phyloP scores from a whole-genome alignment of 2,888 invertebrate genomes.

The Brachypalpus laphriformis region DNA sequence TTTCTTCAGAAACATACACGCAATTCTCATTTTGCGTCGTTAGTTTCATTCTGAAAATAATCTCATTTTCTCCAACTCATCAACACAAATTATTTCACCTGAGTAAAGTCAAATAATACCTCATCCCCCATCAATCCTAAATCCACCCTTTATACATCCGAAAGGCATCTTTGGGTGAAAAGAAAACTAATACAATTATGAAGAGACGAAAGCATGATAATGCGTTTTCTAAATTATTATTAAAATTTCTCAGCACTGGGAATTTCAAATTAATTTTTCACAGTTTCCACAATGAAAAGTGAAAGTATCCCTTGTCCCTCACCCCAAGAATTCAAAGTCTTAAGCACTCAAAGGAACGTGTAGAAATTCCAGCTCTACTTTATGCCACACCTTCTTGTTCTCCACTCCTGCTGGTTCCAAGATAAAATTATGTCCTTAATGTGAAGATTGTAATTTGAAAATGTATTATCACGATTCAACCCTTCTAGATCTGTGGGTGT shows the following conservation, averaged over 20 bases:
- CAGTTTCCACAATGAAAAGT: constrained; percentile 55
- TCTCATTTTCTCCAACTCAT: constrained; percentile 57
- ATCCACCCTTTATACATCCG: neutral
- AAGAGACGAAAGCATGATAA: constrained; percentile 65
- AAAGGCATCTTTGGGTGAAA: neutral
- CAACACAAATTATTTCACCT: constrained; percentile 65
- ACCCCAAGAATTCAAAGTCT: neutral
- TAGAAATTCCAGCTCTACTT: constrained; percentile 55
- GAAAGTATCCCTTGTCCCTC: constrained; percentile 28
- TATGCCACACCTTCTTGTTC: constrained; percentile 55
- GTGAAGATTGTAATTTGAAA: constrained; percentile 82
- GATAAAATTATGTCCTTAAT: constrained; percentile 82
- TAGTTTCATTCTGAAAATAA: constrained; percentile 16
- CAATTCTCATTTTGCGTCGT: neutral
- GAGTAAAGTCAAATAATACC: constrained; percentile 55
- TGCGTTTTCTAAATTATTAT: constrained; percentile 73
- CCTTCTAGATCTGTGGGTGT: constrained; percentile 43
- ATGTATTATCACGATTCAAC: constrained; percentile 73
- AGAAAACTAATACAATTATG: constrained; percentile 70
- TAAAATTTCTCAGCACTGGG: constrained; percentile 57
- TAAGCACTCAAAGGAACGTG: constrained; percentile 44
- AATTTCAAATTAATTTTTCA: constrained; percentile 71
- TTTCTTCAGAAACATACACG: constrained; percentile 2
- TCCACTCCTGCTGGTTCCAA: constrained; percentile 58
- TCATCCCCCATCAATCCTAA: neutral